Evolutionary conservation across 2,888 invertebrate genomes (phyloP).

Genomic region (Argyresthia goedartella): DNA sequence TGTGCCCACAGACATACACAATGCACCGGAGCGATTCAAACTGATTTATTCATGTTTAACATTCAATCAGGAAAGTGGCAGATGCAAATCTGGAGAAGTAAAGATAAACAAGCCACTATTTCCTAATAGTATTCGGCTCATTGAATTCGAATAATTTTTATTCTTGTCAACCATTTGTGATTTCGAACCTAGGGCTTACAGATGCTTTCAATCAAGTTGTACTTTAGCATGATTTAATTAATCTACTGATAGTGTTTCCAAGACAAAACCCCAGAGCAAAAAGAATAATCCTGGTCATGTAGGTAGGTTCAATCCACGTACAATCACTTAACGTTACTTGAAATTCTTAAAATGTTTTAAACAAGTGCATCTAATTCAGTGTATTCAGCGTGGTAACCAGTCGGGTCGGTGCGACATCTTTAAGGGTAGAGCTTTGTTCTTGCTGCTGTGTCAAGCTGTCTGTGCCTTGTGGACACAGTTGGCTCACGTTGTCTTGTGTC

Average conservation of each 20-base stretch:
- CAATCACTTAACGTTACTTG: conserved; percentile 19
- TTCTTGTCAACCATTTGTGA: no score
- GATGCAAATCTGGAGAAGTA: background rate
- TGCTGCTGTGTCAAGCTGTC: conserved; percentile 34
- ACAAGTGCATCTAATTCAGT: conserved; percentile 35
- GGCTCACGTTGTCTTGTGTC: conserved; percentile 64
- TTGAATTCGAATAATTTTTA: no score
- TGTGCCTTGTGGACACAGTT: conserved; percentile 58
- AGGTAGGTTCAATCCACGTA: no score
- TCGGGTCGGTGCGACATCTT: conserved; percentile 32
- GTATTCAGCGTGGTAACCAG: conserved; percentile 12
- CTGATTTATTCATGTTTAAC: background rate
- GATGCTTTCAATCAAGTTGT: no score
- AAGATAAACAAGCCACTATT: background rate
- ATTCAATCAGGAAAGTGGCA: background rate
- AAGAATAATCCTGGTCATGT: no score
- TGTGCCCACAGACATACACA: background rate
- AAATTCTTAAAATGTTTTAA: conserved; percentile 24
- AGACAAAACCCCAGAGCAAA: no score
- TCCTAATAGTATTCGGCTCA: background rate
- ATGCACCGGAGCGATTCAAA: background rate
- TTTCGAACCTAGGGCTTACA: background rate
- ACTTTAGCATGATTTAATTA: no score
- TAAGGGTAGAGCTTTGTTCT: conserved; percentile 59
- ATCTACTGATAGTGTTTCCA: no score